These are phyloP conservation scores for Hemichromis elongatus DNA, from an alignment of 2,113 vertebrate species.

Conservation along the genomic window DNA sequence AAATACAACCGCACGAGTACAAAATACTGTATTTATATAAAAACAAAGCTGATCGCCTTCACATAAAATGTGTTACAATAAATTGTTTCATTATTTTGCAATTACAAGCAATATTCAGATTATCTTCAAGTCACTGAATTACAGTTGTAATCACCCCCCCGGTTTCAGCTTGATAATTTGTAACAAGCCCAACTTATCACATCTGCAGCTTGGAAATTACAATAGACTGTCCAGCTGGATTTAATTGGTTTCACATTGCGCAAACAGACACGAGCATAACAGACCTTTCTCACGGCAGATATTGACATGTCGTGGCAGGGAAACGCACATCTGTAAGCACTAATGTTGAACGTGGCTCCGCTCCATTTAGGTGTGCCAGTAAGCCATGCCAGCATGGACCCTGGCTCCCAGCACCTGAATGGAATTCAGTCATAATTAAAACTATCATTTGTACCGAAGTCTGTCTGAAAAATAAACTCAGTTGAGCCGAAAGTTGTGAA, in stretches of 20 bases:
- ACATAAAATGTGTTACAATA: neutral
- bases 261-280: neutral
- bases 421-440: neutral
- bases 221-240: conserved; percentile 30
- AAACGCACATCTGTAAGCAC: neutral
- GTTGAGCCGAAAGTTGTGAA: neutral
- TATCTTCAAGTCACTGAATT: neutral
- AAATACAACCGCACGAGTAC: neutral
- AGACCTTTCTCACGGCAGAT: neutral
- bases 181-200: conserved; percentile 19
- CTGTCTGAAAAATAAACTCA: neutral
- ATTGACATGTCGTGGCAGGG: neutral
- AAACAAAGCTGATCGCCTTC: neutral
- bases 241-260: conserved; percentile 19
- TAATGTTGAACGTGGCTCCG: neutral
- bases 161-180: neutral
- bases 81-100: neutral
- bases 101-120: neutral
- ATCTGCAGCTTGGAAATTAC: conserved; percentile 47
- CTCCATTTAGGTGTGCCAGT: neutral
- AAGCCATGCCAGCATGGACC: neutral
- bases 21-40: neutral
- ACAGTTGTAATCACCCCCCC: neutral
- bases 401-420: neutral
- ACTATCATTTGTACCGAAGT: neutral